These are phyloP conservation scores for Malurus elegans DNA, from an alignment of 2,113 vertebrate genomes.

Conservation along the genomic window DNA sequence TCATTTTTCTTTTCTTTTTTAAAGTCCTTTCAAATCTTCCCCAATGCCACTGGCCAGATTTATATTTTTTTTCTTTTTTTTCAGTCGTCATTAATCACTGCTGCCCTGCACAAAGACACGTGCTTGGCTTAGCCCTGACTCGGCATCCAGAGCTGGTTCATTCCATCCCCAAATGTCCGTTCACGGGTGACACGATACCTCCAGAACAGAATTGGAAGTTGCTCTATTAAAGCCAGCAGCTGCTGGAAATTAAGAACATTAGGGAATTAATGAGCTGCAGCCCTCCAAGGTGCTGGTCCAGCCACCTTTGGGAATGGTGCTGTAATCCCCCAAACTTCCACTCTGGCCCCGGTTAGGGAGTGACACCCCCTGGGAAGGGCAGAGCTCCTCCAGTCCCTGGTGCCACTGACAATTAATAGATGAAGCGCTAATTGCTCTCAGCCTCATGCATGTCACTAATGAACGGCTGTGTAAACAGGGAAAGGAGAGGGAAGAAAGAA, in stretches of 20 bases:
- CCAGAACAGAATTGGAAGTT: not conserved
- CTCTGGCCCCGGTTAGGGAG: not conserved
- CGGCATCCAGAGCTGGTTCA: not conserved
- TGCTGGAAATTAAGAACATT: not conserved
- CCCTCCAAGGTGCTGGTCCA: not conserved
- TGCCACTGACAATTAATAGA: not conserved
- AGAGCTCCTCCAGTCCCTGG: not conserved
- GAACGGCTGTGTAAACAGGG: conserved; percentile 78
- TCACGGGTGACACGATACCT: not conserved
- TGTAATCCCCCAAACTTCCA: not conserved
- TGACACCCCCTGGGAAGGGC: not conserved
- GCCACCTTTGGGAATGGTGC: not conserved
- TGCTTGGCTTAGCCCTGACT: not conserved
- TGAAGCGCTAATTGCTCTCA: conserved; percentile 31
- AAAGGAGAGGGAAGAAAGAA: conserved; percentile 81
- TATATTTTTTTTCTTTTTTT: not conserved
- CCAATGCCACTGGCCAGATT: not conserved
- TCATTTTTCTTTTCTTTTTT: not conserved
- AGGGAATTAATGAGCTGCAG: not conserved
- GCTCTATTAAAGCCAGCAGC: not conserved
- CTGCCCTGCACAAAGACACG: not conserved
- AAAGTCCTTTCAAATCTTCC: not conserved
- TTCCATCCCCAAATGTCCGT: not conserved
- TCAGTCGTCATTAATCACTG: not conserved
- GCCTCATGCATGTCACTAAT: conserved; percentile 74